These are phyloP conservation scores for Prinia subflava DNA, from an alignment of 2,113 vertebrate species.

Conservation along the genomic window DNA sequence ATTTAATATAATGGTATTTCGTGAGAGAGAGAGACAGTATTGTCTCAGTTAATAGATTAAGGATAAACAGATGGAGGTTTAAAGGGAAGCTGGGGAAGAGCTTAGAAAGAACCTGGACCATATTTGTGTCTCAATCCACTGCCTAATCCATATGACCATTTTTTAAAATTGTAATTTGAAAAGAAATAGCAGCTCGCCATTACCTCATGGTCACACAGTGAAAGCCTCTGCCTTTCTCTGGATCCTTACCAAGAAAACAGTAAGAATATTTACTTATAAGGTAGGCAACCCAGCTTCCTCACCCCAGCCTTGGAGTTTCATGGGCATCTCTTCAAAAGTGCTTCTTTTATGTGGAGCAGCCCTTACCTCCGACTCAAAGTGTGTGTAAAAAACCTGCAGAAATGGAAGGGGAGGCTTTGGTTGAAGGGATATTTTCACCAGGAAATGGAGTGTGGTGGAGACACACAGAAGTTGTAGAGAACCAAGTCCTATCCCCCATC, in stretches of 20 bases:
- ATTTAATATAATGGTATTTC: neutral
- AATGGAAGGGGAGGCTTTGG: neutral
- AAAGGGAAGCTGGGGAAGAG: neutral
- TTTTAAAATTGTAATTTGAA: neutral
- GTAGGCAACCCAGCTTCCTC: neutral
- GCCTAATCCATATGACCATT: neutral
- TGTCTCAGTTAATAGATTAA: neutral
- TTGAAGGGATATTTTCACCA: neutral
- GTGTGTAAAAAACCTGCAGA: neutral
- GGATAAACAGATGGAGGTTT: neutral
- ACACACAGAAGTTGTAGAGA: neutral
- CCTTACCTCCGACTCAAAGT: neutral
- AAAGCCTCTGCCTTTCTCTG: neutral
- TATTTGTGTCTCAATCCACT: neutral
- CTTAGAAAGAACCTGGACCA: neutral
- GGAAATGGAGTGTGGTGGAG: neutral
- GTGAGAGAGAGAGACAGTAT: neutral
- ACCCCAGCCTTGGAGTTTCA: neutral
- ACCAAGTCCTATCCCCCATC: rapidly evolving
- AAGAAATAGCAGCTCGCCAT: neutral
- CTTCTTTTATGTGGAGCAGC: neutral
- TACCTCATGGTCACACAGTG: neutral
- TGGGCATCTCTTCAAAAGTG: neutral
- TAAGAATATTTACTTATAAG: neutral
- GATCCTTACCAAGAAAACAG: neutral